Evolutionary conservation across 2,797 vertebrate species (phyloP).

Genomic region (Rhinella marina): DNA sequence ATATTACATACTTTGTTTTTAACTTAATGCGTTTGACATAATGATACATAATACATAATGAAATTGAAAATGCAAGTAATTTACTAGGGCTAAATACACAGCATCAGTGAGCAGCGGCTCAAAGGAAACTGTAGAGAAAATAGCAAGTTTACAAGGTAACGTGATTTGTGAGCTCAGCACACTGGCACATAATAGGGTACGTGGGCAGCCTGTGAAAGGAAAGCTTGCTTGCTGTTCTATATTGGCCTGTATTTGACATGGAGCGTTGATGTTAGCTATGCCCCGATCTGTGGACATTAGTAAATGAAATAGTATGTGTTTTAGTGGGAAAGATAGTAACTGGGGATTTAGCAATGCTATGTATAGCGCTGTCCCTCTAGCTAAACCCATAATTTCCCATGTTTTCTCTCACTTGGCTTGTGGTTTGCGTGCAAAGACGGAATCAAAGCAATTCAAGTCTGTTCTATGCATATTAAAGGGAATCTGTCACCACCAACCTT

Average conservation of each 20-base stretch:
- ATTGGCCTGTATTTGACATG: not conserved
- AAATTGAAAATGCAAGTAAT: not conserved
- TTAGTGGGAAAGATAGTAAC: conserved; percentile 25
- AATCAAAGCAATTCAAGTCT: conserved; percentile 41
- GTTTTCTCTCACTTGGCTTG: conserved; percentile 34
- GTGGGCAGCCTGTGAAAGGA: conserved; percentile 16
- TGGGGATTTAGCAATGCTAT: conserved; percentile 38
- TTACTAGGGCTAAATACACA: not conserved
- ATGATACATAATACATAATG: too few relatives aligned
- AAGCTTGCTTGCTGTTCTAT: conserved; percentile 3
- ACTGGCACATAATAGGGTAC: conserved; percentile 10
- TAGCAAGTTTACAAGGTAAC: conserved; percentile 23
- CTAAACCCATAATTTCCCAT: conserved; percentile 49
- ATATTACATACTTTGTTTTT: not conserved
- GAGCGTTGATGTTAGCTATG: conserved; percentile 16
- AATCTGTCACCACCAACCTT: not conserved
- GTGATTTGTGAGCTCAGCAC: not conserved
- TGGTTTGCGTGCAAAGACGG: conserved; percentile 16
- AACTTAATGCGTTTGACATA: not conserved
- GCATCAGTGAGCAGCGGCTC: not conserved
- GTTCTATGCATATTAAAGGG: conserved; percentile 29
- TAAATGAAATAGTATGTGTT: conserved; percentile 36
- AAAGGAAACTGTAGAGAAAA: conserved; percentile 12
- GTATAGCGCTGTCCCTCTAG: conserved; percentile 35
- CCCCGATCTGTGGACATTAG: conserved; percentile 25